Percentiles rank a stretch among this genome's conserved stretches.
Conservation (phyloP, 2,797 vertebrate genomes). For the Eospalax fontanierii region DNA sequence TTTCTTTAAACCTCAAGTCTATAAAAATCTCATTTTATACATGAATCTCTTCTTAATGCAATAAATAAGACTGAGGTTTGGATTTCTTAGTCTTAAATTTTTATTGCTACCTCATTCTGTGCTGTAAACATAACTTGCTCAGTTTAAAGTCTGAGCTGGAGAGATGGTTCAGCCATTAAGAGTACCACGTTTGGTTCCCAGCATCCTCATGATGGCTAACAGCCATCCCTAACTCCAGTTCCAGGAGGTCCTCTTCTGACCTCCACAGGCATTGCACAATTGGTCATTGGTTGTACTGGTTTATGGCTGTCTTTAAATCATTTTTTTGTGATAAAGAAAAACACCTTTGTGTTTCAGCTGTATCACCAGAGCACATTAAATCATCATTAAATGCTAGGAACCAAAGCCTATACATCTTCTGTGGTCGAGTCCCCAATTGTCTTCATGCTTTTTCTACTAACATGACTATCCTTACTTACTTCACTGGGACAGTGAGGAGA, state of each 20-base stretch:
- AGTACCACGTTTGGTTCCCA: too few relatives aligned
- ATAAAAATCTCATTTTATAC: not conserved
- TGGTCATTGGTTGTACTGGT: not conserved
- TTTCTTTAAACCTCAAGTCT: slow-evolving; percentile 58
- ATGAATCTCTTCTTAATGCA: not conserved
- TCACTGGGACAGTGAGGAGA: slow-evolving; percentile 7
- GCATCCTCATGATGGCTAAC: too few relatives aligned
- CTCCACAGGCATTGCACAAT: too few relatives aligned
- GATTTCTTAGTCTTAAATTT: slow-evolving; percentile 33
- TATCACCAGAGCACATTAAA: not conserved
- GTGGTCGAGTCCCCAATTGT: not conserved
- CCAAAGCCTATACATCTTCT: not conserved
- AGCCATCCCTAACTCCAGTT: too few relatives aligned
- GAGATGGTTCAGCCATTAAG: too few relatives aligned
- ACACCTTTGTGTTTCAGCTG: not conserved
- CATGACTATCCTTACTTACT: not conserved
- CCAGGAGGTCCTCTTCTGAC: too few relatives aligned
- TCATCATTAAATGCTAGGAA: not conserved
- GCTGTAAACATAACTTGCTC: not conserved
- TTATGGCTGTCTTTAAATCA: not conserved
- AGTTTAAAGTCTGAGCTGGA: too few relatives aligned
- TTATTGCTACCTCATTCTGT: slow-evolving; percentile 21
- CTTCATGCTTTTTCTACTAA: slow-evolving; percentile 3
- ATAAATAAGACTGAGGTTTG: not conserved
- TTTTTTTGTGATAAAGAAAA: not conserved